phyloP scores from a whole-genome alignment of 2,113 vertebrate genomes.

The Patagioenas fasciata region DNA sequence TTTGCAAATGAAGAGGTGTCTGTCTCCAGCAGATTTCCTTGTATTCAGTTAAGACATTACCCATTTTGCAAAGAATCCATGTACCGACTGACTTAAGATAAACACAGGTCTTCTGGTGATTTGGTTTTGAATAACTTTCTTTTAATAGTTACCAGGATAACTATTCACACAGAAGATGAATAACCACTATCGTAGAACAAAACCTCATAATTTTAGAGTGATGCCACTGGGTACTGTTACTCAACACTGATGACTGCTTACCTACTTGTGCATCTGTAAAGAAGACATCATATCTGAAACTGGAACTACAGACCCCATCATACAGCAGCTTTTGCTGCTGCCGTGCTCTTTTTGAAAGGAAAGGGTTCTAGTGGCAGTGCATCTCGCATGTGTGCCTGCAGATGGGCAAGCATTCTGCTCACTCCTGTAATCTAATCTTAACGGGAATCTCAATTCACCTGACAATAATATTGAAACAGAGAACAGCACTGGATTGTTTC shows the following conservation, averaged over 20 bases:
- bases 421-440: conserved; percentile 4
- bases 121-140: not conserved
- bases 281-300: not conserved
- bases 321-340: not conserved
- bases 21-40: not conserved
- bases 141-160: not conserved
- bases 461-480: not conserved
- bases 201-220: not conserved
- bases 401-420: not conserved
- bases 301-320: not conserved
- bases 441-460: not conserved
- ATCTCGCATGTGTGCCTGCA: not conserved
- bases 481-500: conserved; percentile 11
- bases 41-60: not conserved
- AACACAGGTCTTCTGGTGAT: not conserved
- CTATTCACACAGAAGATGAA: not conserved
- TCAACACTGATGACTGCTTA: not conserved
- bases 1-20: not conserved
- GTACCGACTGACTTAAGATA: not conserved
- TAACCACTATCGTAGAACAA: not conserved
- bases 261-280: not conserved
- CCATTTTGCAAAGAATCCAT: not conserved
- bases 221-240: not conserved
- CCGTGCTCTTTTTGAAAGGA: not conserved
- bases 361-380: not conserved